Percentiles rank a stretch among this genome's conserved stretches.
Conservation (phyloP, 1,140 invertebrate species). For the Pogonomyrmex barbatus region DNA sequence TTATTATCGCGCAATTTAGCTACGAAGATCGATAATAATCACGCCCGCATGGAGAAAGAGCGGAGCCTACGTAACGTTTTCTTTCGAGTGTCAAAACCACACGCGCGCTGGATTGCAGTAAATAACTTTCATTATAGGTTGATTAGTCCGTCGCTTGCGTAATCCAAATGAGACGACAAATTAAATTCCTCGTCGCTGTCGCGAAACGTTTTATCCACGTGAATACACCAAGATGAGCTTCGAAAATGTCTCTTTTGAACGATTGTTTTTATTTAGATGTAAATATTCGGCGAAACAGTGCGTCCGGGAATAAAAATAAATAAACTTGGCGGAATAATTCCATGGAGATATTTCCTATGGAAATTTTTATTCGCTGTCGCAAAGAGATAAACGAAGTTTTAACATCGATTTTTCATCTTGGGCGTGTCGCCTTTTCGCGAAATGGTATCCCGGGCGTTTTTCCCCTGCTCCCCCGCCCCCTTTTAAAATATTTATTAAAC, state of each 20-base stretch:
- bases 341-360: not conserved
- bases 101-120: conserved; percentile 4
- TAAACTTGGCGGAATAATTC: not conserved
- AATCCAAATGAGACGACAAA: conserved; percentile 3
- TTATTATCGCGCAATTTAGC: conserved; percentile 66
- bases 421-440: conserved; percentile 10
- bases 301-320: conserved; percentile 10
- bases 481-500: conserved; percentile 49
- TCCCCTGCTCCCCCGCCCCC: too few species aligned
- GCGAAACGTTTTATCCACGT: conserved; percentile 3
- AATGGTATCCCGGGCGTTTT: not conserved
- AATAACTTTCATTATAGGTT: conserved; percentile 33
- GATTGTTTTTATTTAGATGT: conserved; percentile 13
- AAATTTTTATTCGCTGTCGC: conserved; percentile 46
- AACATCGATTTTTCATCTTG: conserved; percentile 30
- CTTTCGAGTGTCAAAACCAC: conserved; percentile 37
- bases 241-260: not conserved
- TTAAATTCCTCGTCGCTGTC: conserved; percentile 6
- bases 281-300: not conserved
- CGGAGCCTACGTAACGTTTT: conserved; percentile 30
- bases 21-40: conserved; percentile 72
- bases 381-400: conserved; percentile 52
- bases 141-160: conserved; percentile 25
- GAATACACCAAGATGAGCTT: not conserved
- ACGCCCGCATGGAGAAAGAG: conserved; percentile 24